Conservation (phyloP, 2,113 vertebrate species). For the Podilymbus podiceps region DNA sequence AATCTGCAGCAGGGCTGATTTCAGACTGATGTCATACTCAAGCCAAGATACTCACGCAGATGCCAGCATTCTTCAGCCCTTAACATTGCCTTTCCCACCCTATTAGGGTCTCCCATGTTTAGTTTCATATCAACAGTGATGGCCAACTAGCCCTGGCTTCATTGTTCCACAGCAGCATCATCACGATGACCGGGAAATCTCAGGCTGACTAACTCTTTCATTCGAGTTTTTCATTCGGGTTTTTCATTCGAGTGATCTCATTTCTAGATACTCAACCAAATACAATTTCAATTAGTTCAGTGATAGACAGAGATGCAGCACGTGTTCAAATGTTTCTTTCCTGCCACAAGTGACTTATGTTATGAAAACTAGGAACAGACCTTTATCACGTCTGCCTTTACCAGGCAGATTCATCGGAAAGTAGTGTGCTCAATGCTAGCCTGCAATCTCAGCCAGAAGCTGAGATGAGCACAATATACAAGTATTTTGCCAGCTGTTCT, state of each 20-base stretch:
- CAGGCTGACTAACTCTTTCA: background rate
- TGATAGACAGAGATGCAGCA: background rate
- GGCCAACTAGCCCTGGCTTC: background rate
- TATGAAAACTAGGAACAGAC: background rate
- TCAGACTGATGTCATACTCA: background rate
- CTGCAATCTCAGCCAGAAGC: background rate
- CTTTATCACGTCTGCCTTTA: background rate
- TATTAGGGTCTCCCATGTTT: background rate
- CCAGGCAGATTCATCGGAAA: background rate
- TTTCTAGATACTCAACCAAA: background rate
- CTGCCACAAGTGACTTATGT: background rate
- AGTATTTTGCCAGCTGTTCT: background rate
- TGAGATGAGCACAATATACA: background rate
- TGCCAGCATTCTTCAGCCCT: background rate
- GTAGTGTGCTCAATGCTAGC: background rate
- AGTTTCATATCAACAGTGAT: background rate
- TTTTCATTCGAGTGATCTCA: background rate
- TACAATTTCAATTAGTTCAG: background rate
- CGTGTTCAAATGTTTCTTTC: background rate
- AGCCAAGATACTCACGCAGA: background rate
- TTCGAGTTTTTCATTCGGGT: background rate
- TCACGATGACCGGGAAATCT: background rate
- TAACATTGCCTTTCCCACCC: background rate
- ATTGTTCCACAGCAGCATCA: background rate
- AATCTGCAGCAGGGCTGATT: background rate